Percentiles rank a stretch among this genome's conserved stretches.
Conservation (phyloP, 2,113 vertebrate species). For the Anhinga anhinga region DNA sequence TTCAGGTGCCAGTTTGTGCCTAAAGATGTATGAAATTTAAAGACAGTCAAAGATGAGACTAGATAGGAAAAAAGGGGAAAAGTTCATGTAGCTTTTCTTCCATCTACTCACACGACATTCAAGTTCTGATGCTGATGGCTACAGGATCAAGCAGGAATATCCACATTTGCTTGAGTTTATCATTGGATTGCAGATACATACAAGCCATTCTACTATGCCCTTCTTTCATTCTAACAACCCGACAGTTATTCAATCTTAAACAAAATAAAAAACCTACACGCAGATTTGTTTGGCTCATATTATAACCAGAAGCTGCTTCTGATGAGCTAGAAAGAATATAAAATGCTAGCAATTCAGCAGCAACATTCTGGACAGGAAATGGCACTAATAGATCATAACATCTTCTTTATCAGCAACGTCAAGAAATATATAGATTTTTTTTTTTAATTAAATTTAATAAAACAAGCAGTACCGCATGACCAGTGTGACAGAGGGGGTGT, state of each 20-base stretch:
- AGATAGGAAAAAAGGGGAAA: background rate
- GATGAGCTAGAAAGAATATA: background rate
- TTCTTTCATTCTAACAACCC: background rate
- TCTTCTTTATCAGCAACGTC: background rate
- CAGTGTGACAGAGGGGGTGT: fast-evolving
- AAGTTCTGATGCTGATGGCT: background rate
- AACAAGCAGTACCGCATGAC: background rate
- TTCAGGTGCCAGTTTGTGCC: background rate
- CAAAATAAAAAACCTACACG: fast-evolving
- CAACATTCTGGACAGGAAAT: background rate
- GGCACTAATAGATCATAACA: fast-evolving
- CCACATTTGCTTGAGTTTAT: background rate
- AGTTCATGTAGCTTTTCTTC: background rate
- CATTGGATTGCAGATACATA: background rate
- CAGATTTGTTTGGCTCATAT: background rate
- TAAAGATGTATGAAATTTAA: background rate
- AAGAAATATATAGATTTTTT: background rate
- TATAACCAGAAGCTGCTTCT: background rate
- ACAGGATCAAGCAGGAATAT: background rate
- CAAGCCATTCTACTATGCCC: background rate
- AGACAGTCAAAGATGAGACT: background rate
- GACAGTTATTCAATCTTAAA: background rate
- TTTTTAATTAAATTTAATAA: background rate
- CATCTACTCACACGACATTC: background rate
- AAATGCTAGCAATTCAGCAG: background rate